Conservation (phyloP, 2,113 vertebrate genomes). For the Aix galericulata region DNA sequence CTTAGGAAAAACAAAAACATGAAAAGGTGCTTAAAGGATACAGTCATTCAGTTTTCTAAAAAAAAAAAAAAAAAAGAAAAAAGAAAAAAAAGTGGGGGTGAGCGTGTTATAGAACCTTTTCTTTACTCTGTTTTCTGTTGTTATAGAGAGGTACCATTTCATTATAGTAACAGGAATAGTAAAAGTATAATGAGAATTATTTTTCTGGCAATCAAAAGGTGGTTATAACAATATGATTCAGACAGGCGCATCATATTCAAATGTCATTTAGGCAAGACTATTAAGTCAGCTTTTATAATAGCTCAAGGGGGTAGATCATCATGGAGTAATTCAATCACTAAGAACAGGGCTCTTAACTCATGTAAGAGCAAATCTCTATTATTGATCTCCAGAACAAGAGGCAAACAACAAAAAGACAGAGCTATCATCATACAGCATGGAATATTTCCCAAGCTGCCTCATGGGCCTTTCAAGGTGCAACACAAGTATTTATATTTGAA, state of each 20-base stretch:
- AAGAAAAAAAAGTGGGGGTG: too few relatives aligned
- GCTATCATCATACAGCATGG: not conserved
- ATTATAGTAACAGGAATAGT: not conserved
- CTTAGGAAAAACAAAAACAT: not conserved
- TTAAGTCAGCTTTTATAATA: conserved; percentile 50
- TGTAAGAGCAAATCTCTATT: conserved; percentile 37
- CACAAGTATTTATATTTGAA: not conserved
- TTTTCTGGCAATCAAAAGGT: conserved; percentile 13
- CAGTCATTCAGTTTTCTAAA: not conserved
- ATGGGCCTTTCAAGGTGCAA: not conserved
- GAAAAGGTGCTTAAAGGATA: not conserved
- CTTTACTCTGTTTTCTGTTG: not conserved
- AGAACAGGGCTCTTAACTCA: conserved; percentile 25
- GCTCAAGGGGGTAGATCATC: conserved; percentile 33
- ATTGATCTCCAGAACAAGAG: conserved; percentile 48
- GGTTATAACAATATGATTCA: conserved; percentile 31
- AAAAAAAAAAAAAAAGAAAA: too few relatives aligned
- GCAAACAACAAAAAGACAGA: conserved; percentile 10
- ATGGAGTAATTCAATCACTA: conserved; percentile 32
- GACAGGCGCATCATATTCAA: conserved; percentile 46
- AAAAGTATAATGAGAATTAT: not conserved
- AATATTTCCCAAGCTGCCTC: not conserved
- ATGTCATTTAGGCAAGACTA: conserved; percentile 35
- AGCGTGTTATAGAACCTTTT: not conserved
- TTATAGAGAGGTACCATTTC: not conserved